Evolutionary conservation across 2,797 vertebrate species (phyloP).

Genomic region (Brachymystax lenok): DNA sequence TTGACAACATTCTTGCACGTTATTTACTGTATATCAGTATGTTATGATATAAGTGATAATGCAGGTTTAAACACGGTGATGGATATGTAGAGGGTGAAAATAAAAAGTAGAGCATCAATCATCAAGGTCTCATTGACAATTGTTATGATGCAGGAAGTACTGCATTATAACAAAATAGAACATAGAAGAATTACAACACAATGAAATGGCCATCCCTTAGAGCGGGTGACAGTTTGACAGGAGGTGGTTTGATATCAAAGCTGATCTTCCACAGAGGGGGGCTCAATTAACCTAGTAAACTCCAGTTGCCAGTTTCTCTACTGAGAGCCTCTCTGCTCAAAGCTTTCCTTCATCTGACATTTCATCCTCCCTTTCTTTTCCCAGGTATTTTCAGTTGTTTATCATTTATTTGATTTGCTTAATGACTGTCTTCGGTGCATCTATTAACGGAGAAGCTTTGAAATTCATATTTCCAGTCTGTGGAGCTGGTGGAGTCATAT

Average conservation of each 20-base stretch:
- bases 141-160: not conserved
- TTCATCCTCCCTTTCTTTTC: slow-evolving; percentile 38
- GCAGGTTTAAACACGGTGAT: not conserved
- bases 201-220: slow-evolving; percentile 11
- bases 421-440: slow-evolving; percentile 61
- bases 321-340: slow-evolving; percentile 26
- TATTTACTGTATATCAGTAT: not conserved
- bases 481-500: slow-evolving; percentile 36
- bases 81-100: not conserved
- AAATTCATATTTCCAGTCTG: slow-evolving; percentile 57
- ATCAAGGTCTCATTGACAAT: not conserved
- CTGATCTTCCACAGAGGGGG: slow-evolving; percentile 39
- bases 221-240: slow-evolving; percentile 19
- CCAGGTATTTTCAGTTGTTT: slow-evolving; percentile 50
- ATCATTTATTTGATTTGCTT: slow-evolving; percentile 60
- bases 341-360: slow-evolving; percentile 41
- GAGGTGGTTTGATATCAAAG: slow-evolving; percentile 55
- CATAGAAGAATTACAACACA: not conserved
- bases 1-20: not conserved
- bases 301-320: slow-evolving; percentile 43
- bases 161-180: not conserved
- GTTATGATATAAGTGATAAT: not conserved
- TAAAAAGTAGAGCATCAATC: not conserved
- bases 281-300: slow-evolving; percentile 51
- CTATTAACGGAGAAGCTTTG: slow-evolving; percentile 43